Conservation (phyloP, 2,113 vertebrate species). For the Poeciliopsis prolifica region DNA sequence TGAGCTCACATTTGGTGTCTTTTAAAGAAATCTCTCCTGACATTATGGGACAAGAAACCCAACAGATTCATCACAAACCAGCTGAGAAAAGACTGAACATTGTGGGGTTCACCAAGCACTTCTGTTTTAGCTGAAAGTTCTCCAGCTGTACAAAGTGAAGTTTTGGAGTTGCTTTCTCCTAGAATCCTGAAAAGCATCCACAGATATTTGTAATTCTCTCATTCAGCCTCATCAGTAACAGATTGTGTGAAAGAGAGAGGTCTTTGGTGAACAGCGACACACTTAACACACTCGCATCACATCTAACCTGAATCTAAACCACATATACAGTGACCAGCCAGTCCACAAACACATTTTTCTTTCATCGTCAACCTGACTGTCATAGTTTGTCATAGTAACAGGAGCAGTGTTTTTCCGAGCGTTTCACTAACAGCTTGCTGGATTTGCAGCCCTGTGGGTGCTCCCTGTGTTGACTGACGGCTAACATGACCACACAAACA, state of each 20-base stretch:
- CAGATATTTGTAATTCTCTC: not conserved
- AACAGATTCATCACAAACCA: constrained; percentile 44
- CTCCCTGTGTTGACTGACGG: constrained; percentile 66
- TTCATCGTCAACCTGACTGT: not conserved
- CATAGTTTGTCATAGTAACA: constrained; percentile 25
- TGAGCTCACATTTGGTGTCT: constrained; percentile 33
- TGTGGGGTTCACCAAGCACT: constrained; percentile 61
- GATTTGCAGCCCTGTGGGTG: constrained; percentile 71
- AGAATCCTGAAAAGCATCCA: not conserved
- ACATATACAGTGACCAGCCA: constrained; percentile 33
- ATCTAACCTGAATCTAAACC: constrained; percentile 35
- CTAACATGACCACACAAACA: constrained; percentile 77
- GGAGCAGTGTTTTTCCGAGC: constrained; percentile 21
- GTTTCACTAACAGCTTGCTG: constrained; percentile 76
- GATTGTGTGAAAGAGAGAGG: constrained; percentile 30
- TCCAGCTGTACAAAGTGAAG: not conserved
- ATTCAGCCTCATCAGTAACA: not conserved
- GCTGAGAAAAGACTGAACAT: constrained; percentile 32
- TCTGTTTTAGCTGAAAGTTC: constrained; percentile 50
- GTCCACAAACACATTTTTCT: not conserved
- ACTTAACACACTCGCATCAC: constrained; percentile 40
- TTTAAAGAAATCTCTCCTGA: constrained; percentile 6
- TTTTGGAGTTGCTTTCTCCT: not conserved
- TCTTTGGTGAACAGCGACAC: constrained; percentile 60
- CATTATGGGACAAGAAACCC: constrained; percentile 23